Evolutionary conservation across 23 tunicate species (phyloP).

Genomic region (Ascidia mentula): DNA sequence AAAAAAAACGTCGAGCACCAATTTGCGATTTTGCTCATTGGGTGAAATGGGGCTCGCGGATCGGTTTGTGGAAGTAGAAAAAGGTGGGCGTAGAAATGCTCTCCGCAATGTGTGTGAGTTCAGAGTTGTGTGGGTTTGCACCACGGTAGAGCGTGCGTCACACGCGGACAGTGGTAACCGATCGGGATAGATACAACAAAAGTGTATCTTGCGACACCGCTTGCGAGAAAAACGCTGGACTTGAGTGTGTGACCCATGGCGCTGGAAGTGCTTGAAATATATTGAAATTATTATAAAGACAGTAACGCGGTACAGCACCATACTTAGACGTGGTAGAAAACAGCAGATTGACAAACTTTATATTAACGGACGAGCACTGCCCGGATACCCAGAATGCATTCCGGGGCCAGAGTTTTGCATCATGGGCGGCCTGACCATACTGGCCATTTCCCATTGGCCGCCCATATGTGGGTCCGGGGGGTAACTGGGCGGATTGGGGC

Average conservation of each 20-base stretch:
- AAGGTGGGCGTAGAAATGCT: not conserved
- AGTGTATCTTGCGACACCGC: not conserved
- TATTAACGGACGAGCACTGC: not conserved
- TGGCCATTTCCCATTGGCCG: constrained; percentile 19
- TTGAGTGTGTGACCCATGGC: not conserved
- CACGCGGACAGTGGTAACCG: not conserved
- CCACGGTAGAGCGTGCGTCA: not conserved
- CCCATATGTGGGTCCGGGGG: constrained; percentile 40
- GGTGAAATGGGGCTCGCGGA: not conserved
- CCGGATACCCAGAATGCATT: not conserved
- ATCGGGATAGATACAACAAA: not conserved
- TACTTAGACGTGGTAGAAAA: not conserved
- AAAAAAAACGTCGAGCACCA: not conserved
- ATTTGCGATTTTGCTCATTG: constrained; percentile 1
- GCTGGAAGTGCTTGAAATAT: not conserved
- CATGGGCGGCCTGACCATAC: not conserved
- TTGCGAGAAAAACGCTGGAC: not conserved
- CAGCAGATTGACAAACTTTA: not conserved
- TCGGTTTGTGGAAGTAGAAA: not conserved
- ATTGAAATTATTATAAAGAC: too few species aligned
- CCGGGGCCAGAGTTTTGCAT: not conserved
- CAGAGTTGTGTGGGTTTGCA: not conserved
- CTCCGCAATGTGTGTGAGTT: not conserved
- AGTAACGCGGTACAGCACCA: constrained; percentile 4
- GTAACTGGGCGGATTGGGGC: constrained; percentile 53